phyloP scores from a whole-genome alignment of 1,140 invertebrate species.

The Schlechtendalia chinensis region DNA sequence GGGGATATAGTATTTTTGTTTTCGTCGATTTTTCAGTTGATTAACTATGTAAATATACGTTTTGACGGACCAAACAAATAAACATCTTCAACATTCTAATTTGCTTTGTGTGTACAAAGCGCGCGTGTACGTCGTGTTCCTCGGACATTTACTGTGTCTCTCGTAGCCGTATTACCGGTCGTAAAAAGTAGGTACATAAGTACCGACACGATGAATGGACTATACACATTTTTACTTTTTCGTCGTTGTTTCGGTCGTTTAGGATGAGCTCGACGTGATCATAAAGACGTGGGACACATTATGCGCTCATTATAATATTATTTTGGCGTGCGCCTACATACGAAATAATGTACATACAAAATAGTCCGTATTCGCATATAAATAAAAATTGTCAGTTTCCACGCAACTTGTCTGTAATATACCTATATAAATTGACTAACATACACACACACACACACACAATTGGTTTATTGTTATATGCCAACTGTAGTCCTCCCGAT shows the following conservation, averaged over 20 bases:
- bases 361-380: neutral
- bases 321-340: constrained; percentile 1
- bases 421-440: neutral
- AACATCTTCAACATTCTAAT: constrained; percentile 1
- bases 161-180: no score
- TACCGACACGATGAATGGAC: no score
- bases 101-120: neutral
- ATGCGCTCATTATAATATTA: constrained; percentile 17
- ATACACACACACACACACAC: neutral
- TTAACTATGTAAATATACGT: constrained; percentile 11
- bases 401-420: neutral
- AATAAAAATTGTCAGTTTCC: constrained; percentile 13
- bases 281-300: neutral
- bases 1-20: neutral
- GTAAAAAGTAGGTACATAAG: no score
- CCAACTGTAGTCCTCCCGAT: constrained; percentile 34
- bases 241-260: neutral
- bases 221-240: no score
- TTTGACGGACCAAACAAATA: constrained; percentile 5
- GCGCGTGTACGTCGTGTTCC: no score
- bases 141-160: no score
- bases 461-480: constrained; percentile 25
- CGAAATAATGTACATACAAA: neutral
- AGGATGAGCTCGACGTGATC: neutral
- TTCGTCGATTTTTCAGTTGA: neutral